phyloP scores from a whole-genome alignment of 92 coral and sea anemone genomes.

The Heliopora coerulea region DNA sequence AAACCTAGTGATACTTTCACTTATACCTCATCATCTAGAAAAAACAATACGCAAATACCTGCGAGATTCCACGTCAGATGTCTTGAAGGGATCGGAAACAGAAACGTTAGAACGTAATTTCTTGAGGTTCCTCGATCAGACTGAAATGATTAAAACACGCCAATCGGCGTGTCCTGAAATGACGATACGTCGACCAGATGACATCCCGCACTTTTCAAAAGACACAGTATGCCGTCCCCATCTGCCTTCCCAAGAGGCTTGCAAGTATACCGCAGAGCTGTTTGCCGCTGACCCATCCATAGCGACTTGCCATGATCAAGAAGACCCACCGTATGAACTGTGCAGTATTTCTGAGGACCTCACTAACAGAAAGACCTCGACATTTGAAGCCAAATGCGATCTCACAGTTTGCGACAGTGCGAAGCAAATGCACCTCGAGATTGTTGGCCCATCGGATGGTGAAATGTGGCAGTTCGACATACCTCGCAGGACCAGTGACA shows the following conservation, averaged over 20 bases:
- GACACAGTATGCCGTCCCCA: slow-evolving; percentile 23
- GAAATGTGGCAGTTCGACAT: background rate
- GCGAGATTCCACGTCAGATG: no score
- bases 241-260: slow-evolving; percentile 24
- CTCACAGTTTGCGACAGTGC: slow-evolving; percentile 1
- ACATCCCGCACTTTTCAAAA: background rate
- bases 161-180: slow-evolving; percentile 18
- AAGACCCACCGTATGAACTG: slow-evolving; percentile 15
- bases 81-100: background rate
- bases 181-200: slow-evolving; percentile 9
- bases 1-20: background rate
- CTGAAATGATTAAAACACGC: background rate
- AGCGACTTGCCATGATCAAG: slow-evolving; percentile 30
- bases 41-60: no score
- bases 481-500: background rate
- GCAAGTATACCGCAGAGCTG: slow-evolving; percentile 23
- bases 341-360: slow-evolving; percentile 19
- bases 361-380: background rate
- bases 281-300: slow-evolving; percentile 7
- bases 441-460: slow-evolving; percentile 31
- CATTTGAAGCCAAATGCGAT: slow-evolving; percentile 18
- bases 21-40: no score
- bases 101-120: no score
- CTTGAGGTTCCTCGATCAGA: background rate
- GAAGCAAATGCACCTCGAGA: background rate